Evolutionary conservation across 2,113 vertebrate genomes (phyloP), one percentile per base, ranked within the genome.

Genomic region (Chaenocephalus aceratus): DNA sequence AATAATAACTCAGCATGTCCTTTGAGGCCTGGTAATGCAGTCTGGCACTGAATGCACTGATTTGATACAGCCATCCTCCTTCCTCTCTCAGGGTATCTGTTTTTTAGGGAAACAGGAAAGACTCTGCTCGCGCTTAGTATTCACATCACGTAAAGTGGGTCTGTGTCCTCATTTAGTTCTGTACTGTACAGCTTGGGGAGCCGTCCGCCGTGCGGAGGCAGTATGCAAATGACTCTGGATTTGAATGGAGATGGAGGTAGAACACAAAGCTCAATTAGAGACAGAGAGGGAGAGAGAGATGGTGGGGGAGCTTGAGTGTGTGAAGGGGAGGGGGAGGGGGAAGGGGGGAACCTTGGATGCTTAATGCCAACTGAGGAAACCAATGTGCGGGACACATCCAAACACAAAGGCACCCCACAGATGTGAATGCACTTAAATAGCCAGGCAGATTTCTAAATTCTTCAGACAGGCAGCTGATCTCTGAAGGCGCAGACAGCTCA

Each of bases 131-230:
- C 95, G 95, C 95, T 96, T 96, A 95, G 94, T 96, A 97, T 97
- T 96, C 96, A 94, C 92, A 86, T 95, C 95, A 96, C 96, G 94
- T 94, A 97, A 97, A 97, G 95, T 96, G 96, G 95, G 94, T 95
- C 95, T 96, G 91, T 96, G 92, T 96, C 93, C 92, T 95, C 95
- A 96, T 96, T 96, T 95, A 96, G 92, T 91, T 93, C 93, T 93
- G 85, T 95, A 95, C 87, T 91, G 92, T 94, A 94, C 95, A 96
- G 97, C 95, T 96, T 96, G 94, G 94, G 95, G 96, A 96, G 94
- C 85, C 90, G 95, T 94, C 94, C 94, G 94, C 93, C 93, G 89
- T 87, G 75, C 92, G 75, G 84, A 77, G 64, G 86, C 79, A 76
- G 67, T 96, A 97, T 97, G 96, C 92, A 97, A 97, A 97, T 97